A percentile compares a stretch with the other conserved stretches of the same genome.
phyloP scores from a whole-genome alignment of 2,888 invertebrate genomes.

The Trisateles emortualis region DNA sequence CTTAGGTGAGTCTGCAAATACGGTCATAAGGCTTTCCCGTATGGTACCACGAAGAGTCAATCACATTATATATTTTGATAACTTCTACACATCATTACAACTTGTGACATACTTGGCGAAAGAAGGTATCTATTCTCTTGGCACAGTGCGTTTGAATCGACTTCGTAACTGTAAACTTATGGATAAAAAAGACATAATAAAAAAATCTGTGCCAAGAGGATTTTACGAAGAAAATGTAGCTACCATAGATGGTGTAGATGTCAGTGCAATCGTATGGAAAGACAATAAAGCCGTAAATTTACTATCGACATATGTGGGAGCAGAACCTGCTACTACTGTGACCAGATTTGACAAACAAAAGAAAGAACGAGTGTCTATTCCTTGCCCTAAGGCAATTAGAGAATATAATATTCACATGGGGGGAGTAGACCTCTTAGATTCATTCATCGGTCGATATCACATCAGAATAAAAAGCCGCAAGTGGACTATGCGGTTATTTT shows the following conservation, averaged over 20 bases:
- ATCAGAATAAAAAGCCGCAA: too few relatives aligned
- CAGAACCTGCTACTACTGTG: slow-evolving; percentile 17
- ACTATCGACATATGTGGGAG: slow-evolving; percentile 25
- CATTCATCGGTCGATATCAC: too few relatives aligned
- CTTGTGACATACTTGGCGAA: background rate
- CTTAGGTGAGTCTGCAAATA: too few relatives aligned
- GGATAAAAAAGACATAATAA: slow-evolving; percentile 20
- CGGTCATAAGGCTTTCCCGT: too few relatives aligned
- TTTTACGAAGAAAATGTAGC: slow-evolving; percentile 14
- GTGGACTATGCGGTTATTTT: too few relatives aligned
- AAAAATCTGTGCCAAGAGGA: slow-evolving; percentile 18
- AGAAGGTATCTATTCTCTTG: slow-evolving; percentile 13
- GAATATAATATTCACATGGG: too few relatives aligned
- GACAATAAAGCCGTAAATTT: slow-evolving; percentile 30
- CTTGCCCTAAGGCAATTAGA: too few relatives aligned
- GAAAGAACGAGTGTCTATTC: too few relatives aligned
- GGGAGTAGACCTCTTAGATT: too few relatives aligned
- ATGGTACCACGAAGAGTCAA: too few relatives aligned
- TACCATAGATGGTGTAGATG: slow-evolving; percentile 17
- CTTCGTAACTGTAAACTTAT: slow-evolving; percentile 24
- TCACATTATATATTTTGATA: too few relatives aligned
- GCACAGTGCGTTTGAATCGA: slow-evolving; percentile 24
- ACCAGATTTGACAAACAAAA: too few relatives aligned
- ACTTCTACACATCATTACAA: slow-evolving; percentile 3
- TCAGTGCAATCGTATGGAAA: slow-evolving; percentile 19